These are phyloP conservation scores for Candoia aspera DNA, from an alignment of 2,113 vertebrate species.

Conservation along the genomic window DNA sequence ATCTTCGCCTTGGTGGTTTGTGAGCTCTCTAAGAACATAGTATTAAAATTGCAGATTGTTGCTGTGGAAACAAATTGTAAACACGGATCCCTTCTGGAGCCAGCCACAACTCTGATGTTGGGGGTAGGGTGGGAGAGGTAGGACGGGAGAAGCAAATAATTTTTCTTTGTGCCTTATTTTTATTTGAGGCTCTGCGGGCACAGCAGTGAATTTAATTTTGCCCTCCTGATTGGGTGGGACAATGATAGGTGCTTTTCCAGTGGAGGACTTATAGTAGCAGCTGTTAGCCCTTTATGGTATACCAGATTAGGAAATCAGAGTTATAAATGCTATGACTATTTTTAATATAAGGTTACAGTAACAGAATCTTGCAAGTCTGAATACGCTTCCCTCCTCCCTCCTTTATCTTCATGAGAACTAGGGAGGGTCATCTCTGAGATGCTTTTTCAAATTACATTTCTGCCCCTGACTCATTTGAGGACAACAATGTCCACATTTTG, in stretches of 20 bases:
- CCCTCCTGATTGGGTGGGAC: background rate
- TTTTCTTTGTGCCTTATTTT: background rate
- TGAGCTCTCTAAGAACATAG: background rate
- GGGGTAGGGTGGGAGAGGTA: constrained; percentile 17
- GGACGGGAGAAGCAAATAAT: constrained; percentile 6
- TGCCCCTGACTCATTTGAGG: background rate
- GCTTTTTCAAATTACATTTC: background rate
- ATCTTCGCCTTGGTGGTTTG: constrained; percentile 20
- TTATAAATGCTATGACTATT: background rate
- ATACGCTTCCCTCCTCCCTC: background rate
- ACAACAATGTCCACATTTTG: too few relatives aligned
- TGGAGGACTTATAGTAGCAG: background rate
- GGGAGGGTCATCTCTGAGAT: background rate
- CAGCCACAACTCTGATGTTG: constrained; percentile 7
- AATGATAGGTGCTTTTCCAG: background rate
- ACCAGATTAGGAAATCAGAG: background rate
- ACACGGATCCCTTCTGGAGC: constrained; percentile 4
- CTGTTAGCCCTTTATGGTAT: background rate
- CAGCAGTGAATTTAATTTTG: background rate
- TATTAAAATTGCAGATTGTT: constrained; percentile 45
- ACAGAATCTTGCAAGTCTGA: background rate
- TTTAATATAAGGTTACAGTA: background rate
- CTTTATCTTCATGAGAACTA: background rate
- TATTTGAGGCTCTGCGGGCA: background rate
- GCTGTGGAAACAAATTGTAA: constrained; percentile 17